Evolutionary conservation across 2,888 invertebrate species (phyloP).

Genomic region (Orthosia gracilis): DNA sequence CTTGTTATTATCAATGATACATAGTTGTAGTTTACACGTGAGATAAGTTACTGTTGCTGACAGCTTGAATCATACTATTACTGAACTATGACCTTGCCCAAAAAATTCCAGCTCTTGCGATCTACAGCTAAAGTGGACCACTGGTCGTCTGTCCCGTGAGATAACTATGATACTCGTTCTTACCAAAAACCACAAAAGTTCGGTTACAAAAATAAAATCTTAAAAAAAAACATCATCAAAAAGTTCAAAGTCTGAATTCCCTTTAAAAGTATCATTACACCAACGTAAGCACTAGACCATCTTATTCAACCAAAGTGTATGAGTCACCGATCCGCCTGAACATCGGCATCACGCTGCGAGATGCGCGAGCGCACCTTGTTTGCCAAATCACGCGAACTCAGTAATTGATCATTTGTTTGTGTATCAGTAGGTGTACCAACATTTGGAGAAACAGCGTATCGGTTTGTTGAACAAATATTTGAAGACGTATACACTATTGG

Average conservation of each 20-base stretch:
- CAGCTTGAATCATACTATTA: neutral
- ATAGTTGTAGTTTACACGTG: too few species aligned
- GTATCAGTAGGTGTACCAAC: conserved; percentile 60
- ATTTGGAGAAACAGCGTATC: conserved; percentile 38
- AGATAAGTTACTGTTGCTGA: neutral
- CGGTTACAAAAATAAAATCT: neutral
- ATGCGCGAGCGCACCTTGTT: conserved; percentile 61
- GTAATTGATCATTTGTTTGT: conserved; percentile 71
- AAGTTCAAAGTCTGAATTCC: conserved; percentile 13
- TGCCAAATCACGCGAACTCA: conserved; percentile 73
- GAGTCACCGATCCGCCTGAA: conserved; percentile 56
- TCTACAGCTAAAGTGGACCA: neutral
- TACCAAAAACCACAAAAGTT: neutral
- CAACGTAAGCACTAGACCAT: conserved; percentile 38
- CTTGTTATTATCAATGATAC: too few species aligned
- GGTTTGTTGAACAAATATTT: conserved; percentile 42
- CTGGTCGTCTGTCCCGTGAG: neutral
- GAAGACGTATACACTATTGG: conserved; percentile 1
- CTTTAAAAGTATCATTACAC: conserved; percentile 20
- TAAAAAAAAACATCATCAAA: neutral
- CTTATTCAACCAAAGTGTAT: conserved; percentile 51
- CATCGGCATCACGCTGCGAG: conserved; percentile 46
- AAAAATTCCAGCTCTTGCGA: neutral
- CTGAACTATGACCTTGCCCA: neutral
- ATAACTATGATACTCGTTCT: too few species aligned